phyloP scores from a whole-genome alignment of 2,888 invertebrate genomes.

The Dinocampus coccinellae region DNA sequence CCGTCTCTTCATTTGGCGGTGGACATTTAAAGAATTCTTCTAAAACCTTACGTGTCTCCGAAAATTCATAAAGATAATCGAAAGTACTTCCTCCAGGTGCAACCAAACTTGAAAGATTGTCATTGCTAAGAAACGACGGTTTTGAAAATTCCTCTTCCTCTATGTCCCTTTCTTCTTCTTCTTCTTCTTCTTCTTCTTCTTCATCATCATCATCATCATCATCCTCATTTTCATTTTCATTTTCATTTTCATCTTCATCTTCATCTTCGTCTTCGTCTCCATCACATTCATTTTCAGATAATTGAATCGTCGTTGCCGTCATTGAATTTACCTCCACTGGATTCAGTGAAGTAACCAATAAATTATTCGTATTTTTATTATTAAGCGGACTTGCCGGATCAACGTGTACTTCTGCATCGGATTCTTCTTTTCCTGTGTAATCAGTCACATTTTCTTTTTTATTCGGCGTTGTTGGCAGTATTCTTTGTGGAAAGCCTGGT shows the following conservation, averaged over 20 bases:
- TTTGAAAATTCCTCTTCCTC: conserved; percentile 52
- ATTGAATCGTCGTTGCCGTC: conserved; percentile 32
- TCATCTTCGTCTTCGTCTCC: conserved; percentile 43
- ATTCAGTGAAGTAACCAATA: conserved; percentile 38
- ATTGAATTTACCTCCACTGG: conserved; percentile 31
- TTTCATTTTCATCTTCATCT: conserved; percentile 42
- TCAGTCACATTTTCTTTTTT: conserved; percentile 57
- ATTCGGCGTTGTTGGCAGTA: conserved; percentile 69
- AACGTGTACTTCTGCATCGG: conserved; percentile 44
- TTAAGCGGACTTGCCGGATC: conserved; percentile 37
- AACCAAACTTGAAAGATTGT: conserved; percentile 65
- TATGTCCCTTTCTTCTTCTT: conserved; percentile 42
- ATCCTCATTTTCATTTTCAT: too few relatives aligned
- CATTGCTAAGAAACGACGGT: conserved; percentile 57
- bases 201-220: conserved; percentile 45
- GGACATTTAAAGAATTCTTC: conserved; percentile 93
- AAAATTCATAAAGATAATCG: conserved; percentile 92
- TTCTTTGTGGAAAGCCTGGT: conserved; percentile 88
- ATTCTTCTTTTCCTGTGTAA: conserved; percentile 34
- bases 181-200: conserved; percentile 42
- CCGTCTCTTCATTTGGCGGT: conserved; percentile 75
- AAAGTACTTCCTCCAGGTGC: conserved; percentile 74
- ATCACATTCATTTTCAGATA: conserved; percentile 44
- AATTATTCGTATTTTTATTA: conserved; percentile 41
- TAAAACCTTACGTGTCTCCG: conserved; percentile 90